phyloP scores from a whole-genome alignment of 2,888 invertebrate species.

The Prionchulus punctatus region DNA sequence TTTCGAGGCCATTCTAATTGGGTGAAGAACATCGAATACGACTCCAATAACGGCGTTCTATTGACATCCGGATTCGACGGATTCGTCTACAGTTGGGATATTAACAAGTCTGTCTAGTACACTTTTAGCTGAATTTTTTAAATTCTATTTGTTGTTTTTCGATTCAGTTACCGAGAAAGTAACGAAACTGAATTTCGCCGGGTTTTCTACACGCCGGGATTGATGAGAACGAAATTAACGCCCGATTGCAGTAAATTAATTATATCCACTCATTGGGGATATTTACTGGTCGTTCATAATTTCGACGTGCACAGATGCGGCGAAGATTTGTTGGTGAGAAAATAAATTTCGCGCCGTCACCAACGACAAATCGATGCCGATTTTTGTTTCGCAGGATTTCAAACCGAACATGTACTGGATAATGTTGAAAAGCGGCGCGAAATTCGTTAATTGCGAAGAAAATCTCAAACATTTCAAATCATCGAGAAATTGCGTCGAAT shows the following conservation, averaged over 20 bases:
- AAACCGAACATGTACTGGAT: constrained; percentile 73
- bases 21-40: constrained; percentile 91
- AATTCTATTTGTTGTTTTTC: background rate
- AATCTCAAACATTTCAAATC: constrained; percentile 57
- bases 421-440: constrained; percentile 56
- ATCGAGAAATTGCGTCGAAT: constrained; percentile 65
- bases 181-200: constrained; percentile 47
- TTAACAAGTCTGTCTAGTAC: constrained; percentile 46
- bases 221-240: constrained; percentile 70
- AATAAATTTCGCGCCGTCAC: too few species aligned
- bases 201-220: constrained; percentile 65
- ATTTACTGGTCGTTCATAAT: constrained; percentile 72
- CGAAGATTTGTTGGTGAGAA: constrained; percentile 60
- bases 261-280: constrained; percentile 74
- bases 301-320: constrained; percentile 61
- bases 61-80: constrained; percentile 85
- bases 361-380: background rate
- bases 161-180: background rate
- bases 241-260: constrained; percentile 72
- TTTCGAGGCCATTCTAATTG: constrained; percentile 76
- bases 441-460: background rate
- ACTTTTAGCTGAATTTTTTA: background rate
- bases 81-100: constrained; percentile 81
- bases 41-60: constrained; percentile 59
- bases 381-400: constrained; percentile 21